These are phyloP conservation scores for Drosophila repletoides DNA, from an alignment of 1,140 invertebrate species.

Conservation along the genomic window DNA sequence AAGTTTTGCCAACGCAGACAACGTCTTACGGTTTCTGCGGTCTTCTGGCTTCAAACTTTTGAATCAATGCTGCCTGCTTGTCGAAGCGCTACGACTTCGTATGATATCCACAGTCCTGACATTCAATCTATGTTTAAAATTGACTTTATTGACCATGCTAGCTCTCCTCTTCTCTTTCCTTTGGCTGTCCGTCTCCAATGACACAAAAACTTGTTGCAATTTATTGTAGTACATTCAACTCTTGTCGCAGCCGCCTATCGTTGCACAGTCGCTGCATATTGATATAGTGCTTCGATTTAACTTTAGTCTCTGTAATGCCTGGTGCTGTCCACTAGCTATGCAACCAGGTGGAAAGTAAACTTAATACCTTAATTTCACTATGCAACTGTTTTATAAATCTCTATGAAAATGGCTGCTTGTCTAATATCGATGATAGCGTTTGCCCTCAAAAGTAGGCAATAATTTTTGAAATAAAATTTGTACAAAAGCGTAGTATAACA, in stretches of 20 bases:
- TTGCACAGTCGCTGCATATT: too few species aligned
- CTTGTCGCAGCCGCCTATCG: conserved; percentile 32
- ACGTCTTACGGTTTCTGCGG: conserved; percentile 25
- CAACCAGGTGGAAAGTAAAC: conserved; percentile 33
- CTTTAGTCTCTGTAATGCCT: conserved; percentile 29
- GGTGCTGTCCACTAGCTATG: conserved; percentile 35
- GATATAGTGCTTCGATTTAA: conserved; percentile 32
- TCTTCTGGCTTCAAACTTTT: conserved; percentile 39
- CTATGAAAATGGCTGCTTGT: conserved; percentile 25
- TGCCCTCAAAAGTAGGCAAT: conserved; percentile 8
- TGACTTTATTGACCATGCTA: conserved; percentile 54
- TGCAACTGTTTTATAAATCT: conserved; percentile 37
- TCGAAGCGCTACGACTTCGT: conserved; percentile 54
- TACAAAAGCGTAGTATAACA: conserved; percentile 1
- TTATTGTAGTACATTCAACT: conserved; percentile 57
- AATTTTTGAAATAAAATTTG: conserved; percentile 6
- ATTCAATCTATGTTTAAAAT: conserved; percentile 65
- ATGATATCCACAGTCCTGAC: conserved; percentile 72
- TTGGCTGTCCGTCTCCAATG: conserved; percentile 5
- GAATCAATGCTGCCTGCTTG: conserved; percentile 22
- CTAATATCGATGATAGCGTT: conserved; percentile 23
- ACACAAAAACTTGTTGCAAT: conserved; percentile 52
- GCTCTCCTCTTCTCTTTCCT: not conserved
- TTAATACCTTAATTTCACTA: not conserved
- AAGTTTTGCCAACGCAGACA: conserved; percentile 65